Percentiles rank a stretch among this genome's conserved stretches.
Evolutionary conservation across 2,888 invertebrate genomes (phyloP).

Genomic region (Frankliniella fusca): DNA sequence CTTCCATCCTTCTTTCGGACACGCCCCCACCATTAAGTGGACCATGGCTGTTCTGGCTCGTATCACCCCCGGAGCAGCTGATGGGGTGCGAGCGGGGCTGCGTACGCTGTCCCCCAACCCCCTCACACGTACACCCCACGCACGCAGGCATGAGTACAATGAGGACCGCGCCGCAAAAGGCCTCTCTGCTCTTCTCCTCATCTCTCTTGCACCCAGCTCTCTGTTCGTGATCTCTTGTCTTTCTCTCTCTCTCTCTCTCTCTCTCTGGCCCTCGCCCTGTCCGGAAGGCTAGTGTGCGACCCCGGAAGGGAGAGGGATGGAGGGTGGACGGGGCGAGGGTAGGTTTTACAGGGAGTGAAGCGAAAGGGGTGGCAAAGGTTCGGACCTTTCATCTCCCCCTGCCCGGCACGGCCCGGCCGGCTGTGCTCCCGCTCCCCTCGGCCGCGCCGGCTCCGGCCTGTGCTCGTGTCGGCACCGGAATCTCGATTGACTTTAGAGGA

Average conservation of each 20-base stretch:
- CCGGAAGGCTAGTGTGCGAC: conserved; percentile 15
- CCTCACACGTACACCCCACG: background rate
- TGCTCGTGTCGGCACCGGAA: background rate
- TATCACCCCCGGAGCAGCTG: background rate
- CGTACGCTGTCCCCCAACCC: conserved; percentile 6
- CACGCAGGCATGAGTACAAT: background rate
- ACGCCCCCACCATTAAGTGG: conserved; percentile 21
- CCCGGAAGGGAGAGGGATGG: background rate
- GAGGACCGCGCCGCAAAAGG: background rate
- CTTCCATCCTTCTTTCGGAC: background rate
- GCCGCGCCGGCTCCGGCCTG: too few species aligned
- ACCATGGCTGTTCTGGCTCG: conserved; percentile 20
- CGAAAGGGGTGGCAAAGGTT: too few species aligned
- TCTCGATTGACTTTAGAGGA: conserved; percentile 1
- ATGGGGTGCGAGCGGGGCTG: background rate
- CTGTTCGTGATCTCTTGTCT: too few species aligned
- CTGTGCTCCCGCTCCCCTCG: too few species aligned
- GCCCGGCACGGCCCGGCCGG: too few species aligned
- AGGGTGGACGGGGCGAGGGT: background rate
- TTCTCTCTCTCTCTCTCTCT: too few species aligned
- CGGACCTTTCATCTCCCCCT: background rate
- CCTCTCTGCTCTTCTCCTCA: background rate
- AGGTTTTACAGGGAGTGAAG: too few species aligned
- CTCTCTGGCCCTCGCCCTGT: background rate
- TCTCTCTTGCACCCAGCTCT: too few species aligned